Evolutionary conservation across 2,888 invertebrate species (phyloP).

Genomic region (Hedya salicella): DNA sequence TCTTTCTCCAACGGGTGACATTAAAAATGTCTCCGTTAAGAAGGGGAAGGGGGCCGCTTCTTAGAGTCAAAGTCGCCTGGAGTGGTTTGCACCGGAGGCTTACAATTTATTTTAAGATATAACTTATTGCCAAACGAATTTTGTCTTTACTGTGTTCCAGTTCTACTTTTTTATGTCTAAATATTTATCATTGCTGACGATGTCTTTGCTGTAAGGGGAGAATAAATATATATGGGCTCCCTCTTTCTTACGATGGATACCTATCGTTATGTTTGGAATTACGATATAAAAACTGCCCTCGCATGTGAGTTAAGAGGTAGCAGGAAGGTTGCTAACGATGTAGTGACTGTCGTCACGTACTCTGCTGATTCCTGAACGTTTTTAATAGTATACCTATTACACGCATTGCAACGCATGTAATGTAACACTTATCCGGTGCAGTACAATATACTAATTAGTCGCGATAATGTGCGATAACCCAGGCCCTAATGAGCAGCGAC

Average conservation of each 20-base stretch:
- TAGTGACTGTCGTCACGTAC: constrained; percentile 21
- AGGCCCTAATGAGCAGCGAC: constrained; percentile 71
- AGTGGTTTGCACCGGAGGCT: constrained; percentile 54
- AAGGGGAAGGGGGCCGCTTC: constrained; percentile 74
- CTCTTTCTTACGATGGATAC: constrained; percentile 46
- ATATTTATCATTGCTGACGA: constrained; percentile 72
- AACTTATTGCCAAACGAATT: constrained; percentile 50
- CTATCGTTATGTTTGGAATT: constrained; percentile 12
- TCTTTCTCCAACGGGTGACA: constrained; percentile 81
- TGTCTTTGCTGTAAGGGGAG: constrained; percentile 63
- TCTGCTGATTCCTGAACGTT: constrained; percentile 13
- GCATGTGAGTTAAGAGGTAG: neutral
- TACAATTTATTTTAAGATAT: constrained; percentile 47
- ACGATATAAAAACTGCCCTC: neutral
- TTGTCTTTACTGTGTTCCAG: constrained; percentile 49
- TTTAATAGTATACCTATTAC: constrained; percentile 39
- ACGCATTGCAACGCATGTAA: constrained; percentile 40
- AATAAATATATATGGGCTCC: constrained; percentile 56
- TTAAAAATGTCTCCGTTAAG: constrained; percentile 82
- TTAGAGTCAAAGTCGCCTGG: constrained; percentile 72
- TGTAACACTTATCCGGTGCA: constrained; percentile 40
- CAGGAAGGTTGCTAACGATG: neutral
- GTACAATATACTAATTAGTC: constrained; percentile 60
- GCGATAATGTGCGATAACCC: constrained; percentile 72
- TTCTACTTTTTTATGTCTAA: constrained; percentile 64